These are phyloP conservation scores for Sminthopsis crassicaudata DNA, from an alignment of 2,113 vertebrate genomes.

Conservation along the genomic window DNA sequence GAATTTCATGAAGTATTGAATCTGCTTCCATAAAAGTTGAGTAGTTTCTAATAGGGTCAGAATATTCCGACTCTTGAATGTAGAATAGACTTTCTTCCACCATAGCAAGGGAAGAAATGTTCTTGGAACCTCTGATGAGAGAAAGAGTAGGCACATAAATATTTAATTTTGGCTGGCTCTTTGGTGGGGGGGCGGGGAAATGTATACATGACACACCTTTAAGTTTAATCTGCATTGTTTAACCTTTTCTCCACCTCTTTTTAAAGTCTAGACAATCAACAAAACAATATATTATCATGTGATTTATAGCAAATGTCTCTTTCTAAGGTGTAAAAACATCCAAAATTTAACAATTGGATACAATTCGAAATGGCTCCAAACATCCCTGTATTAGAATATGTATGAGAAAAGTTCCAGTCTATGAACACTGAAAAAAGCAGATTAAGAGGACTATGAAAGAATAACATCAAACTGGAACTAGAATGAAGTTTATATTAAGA, in stretches of 20 bases:
- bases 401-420: background rate
- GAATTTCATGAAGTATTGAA: background rate
- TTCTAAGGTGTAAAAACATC: background rate
- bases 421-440: background rate
- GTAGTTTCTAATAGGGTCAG: background rate
- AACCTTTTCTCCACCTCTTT: background rate
- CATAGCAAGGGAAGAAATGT: background rate
- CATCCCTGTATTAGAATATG: background rate
- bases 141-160: background rate
- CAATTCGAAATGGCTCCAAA: background rate
- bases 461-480: background rate
- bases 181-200: background rate
- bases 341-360: background rate
- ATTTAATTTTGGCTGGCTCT: background rate
- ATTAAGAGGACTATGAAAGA: background rate
- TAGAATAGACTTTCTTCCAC: background rate
- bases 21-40: background rate
- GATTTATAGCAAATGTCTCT: background rate
- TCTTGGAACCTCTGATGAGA: background rate
- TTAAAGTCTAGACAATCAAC: background rate
- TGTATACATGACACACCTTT: background rate
- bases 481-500: background rate
- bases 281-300: background rate
- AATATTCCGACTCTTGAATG: background rate
- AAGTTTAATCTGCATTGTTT: background rate